Conservation (phyloP, 2,797 vertebrate genomes). For the Distichodus sexfasciatus region DNA sequence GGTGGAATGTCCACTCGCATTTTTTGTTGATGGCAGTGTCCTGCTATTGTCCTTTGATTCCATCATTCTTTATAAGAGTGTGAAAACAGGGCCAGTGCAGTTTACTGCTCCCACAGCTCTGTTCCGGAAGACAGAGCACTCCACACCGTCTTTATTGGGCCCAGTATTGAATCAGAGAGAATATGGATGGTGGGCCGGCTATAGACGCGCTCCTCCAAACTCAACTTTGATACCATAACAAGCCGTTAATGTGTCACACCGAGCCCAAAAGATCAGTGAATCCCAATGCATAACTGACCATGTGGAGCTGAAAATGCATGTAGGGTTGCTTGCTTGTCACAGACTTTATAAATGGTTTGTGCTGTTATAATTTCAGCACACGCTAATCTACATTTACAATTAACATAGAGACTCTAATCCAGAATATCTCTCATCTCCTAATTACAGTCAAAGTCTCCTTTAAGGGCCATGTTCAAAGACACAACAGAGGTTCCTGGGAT, state of each 20-base stretch:
- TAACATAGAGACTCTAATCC: too few relatives aligned
- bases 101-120: constrained; percentile 33
- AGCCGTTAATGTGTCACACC: neutral
- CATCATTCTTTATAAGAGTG: constrained; percentile 19
- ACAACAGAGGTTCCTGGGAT: too few relatives aligned
- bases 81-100: constrained; percentile 18
- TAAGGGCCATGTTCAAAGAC: too few relatives aligned
- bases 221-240: neutral
- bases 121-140: constrained; percentile 24
- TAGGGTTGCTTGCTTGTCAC: too few relatives aligned
- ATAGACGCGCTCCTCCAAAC: neutral
- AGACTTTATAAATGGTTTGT: too few relatives aligned
- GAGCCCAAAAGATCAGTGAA: neutral
- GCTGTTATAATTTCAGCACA: too few relatives aligned
- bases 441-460: too few relatives aligned
- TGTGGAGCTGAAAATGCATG: neutral
- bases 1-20: neutral
- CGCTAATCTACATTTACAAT: too few relatives aligned
- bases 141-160: constrained; percentile 38
- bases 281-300: neutral
- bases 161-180: constrained; percentile 21
- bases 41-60: neutral
- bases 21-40: neutral
- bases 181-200: constrained; percentile 8
- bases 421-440: too few relatives aligned